Evolutionary conservation across 1,140 invertebrate genomes (phyloP), one percentile per base, ranked within the genome.

Genomic region (Sitobion miscanthi): DNA sequence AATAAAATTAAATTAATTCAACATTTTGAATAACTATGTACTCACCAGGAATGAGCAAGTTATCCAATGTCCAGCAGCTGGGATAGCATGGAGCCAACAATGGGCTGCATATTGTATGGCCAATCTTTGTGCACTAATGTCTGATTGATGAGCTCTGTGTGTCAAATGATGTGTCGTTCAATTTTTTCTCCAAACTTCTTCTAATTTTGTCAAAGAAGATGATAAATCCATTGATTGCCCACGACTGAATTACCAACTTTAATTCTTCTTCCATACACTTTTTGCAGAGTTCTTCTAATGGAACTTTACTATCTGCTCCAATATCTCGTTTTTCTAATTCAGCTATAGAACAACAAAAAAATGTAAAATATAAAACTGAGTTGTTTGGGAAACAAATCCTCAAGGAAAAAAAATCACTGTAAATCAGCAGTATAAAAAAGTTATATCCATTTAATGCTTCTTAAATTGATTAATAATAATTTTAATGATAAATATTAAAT

Each of bases 241-340:
- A 47, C 49, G 69, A 49, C 49, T 94, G 11, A 93, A 93, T 89
- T 94, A 62, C 96, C 96, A 54, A 95, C 94, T 94, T 97, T 96
- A 38, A 97, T 94, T 92, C 96, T 3, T 95, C 94, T 94, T 97
- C 97, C 6, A 96, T 96, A 38, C 96, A 96, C 94, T 97, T 97
- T 94, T 97, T 96, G 94, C 97, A 97, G 35, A 98, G 95, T 93
- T 97, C 97, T 94, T 98, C 97, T 82, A 98, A 94, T 0, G 97
- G 96, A 0, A 98, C 97, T 95, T 97, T 97, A 94, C n/a, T n/a
- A n/a, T n/a, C n/a, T n/a, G n/a, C n/a, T n/a, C n/a, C n/a, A n/a
- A n/a, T n/a, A n/a, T n/a, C n/a, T n/a, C n/a, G n/a, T n/a, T n/a
- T n/a, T n/a, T n/a, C n/a, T n/a, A n/a, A n/a, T n/a, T n/a, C n/a